Percentiles rank a stretch among this genome's conserved stretches.
Evolutionary conservation across 2,113 vertebrate genomes (phyloP).

Genomic region (Microcebus jonahi): DNA sequence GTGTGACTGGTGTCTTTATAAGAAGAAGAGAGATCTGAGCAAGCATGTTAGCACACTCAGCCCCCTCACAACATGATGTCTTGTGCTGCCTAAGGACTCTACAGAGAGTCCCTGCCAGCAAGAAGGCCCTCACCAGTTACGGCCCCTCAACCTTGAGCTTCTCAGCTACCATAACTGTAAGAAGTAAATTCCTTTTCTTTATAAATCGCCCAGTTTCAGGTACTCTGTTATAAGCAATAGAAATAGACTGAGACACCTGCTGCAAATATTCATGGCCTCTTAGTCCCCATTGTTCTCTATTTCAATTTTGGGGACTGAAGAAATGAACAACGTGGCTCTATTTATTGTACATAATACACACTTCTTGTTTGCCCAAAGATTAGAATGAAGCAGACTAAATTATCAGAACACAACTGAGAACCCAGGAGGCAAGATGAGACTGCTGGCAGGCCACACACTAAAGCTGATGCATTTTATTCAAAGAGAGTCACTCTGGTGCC

Average conservation of each 20-base stretch:
- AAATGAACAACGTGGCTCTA: neutral
- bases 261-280: neutral
- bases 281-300: neutral
- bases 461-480: neutral
- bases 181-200: neutral
- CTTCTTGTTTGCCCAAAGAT: neutral
- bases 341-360: neutral
- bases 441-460: neutral
- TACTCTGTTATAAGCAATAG: neutral
- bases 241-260: neutral
- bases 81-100: neutral
- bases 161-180: neutral
- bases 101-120: neutral
- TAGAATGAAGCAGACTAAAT: neutral
- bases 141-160: neutral
- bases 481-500: neutral
- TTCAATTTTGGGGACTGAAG: neutral
- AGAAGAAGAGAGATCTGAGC: neutral
- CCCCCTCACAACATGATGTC: neutral
- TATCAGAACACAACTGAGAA: neutral
- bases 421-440: neutral
- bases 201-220: neutral
- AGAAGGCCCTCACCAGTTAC: neutral
- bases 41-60: neutral
- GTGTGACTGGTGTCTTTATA: neutral